Evolutionary conservation across 1,140 invertebrate genomes (phyloP).

Genomic region (Ooceraea biroi): DNA sequence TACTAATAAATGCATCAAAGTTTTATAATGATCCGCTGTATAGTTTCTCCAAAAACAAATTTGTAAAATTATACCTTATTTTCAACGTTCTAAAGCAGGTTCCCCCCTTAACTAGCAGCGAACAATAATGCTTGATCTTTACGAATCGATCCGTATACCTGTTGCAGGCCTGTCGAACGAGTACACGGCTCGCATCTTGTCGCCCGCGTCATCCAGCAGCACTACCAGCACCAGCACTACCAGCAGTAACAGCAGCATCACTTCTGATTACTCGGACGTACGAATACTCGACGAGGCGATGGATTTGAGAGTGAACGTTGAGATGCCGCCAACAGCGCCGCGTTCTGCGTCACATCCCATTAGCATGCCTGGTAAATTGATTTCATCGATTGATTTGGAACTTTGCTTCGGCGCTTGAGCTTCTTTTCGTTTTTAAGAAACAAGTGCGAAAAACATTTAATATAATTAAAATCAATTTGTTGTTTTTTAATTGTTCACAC

Average conservation of each 20-base stretch:
- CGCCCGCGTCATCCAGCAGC: slow-evolving; percentile 68
- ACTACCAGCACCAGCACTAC: slow-evolving; percentile 67
- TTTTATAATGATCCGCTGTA: too few species aligned
- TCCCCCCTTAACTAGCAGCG: too few species aligned
- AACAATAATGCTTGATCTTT: background rate
- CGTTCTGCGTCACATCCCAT: slow-evolving; percentile 65
- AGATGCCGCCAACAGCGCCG: slow-evolving; percentile 62
- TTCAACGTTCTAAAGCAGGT: too few species aligned
- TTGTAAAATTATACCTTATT: too few species aligned
- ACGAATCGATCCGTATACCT: slow-evolving; percentile 4
- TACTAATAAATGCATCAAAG: too few species aligned
- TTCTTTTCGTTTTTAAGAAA: too few species aligned
- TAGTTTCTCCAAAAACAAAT: too few species aligned
- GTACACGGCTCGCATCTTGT: slow-evolving; percentile 72
- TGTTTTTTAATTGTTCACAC: too few species aligned
- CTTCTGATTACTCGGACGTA: slow-evolving; percentile 78
- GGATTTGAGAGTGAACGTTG: slow-evolving; percentile 69
- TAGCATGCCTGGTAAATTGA: slow-evolving; percentile 75
- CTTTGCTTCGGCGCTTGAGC: too few species aligned
- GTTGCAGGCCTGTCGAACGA: slow-evolving; percentile 74
- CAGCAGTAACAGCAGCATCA: slow-evolving; percentile 66
- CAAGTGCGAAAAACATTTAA: too few species aligned
- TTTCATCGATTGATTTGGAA: slow-evolving; percentile 1
- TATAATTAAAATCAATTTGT: too few species aligned
- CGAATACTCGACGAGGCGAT: slow-evolving; percentile 76